These are phyloP conservation scores for Pituophis catenifer DNA, from an alignment of 2,113 vertebrate genomes.

Conservation along the genomic window DNA sequence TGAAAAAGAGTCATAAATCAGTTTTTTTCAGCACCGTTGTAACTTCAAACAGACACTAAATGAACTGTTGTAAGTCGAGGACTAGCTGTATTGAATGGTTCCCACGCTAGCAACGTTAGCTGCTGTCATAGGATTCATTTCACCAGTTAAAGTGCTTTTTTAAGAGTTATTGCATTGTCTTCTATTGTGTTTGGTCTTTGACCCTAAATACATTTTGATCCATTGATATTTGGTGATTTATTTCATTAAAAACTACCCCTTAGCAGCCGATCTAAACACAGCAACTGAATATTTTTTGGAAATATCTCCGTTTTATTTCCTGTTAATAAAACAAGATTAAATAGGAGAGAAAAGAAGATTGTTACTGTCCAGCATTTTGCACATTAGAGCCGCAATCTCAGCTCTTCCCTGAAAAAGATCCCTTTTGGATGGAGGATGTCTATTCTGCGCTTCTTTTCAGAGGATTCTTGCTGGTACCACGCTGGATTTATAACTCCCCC, in stretches of 20 bases:
- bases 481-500: not conserved
- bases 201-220: not conserved
- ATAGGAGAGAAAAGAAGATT: not conserved
- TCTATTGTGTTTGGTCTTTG: not conserved
- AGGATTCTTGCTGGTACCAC: not conserved
- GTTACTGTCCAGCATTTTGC: not conserved
- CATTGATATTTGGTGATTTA: not conserved
- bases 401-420: not conserved
- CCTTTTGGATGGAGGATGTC: not conserved
- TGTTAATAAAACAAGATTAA: not conserved
- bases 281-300: not conserved
- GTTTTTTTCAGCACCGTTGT: too few relatives aligned
- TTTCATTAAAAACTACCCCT: not conserved
- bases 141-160: too few relatives aligned
- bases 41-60: too few relatives aligned
- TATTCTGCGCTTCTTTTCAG: not conserved
- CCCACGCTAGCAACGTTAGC: not conserved
- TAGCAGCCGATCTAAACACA: not conserved
- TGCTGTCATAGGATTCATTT: not conserved
- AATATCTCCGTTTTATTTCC: not conserved
- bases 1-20: too few relatives aligned
- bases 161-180: not conserved
- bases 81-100: not conserved
- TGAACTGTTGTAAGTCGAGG: too few relatives aligned
- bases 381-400: not conserved